Base-by-base conservation (phyloP, 2,113 vertebrate species). In the Colaptes auratus region DNA sequence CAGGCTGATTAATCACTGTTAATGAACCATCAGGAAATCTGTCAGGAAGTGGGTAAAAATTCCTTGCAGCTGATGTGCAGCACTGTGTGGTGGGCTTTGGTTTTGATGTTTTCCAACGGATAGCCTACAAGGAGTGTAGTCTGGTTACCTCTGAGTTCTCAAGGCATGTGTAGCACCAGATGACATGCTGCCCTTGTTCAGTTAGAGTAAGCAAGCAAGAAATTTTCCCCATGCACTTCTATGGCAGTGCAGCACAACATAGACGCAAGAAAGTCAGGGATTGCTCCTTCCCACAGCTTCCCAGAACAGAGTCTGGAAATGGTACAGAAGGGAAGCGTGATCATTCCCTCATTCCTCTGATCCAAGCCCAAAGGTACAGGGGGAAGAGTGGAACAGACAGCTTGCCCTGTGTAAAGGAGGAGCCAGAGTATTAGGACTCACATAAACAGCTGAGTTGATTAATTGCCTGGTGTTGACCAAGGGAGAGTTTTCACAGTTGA, bases 21-120 rank as follows among this genome's bases (percentile, higher is more conserved):
- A 96, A 92, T 97, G 97, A 98, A 42, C 97, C 96, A 98, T 83
- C 92, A 96, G 64, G 92, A 96, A 96, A 96, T 96, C 95, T 95
- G 93, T 96, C 96, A 90, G 95, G 95, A 96, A 97, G 93, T 97
- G 97, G 96, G 97, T 93, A 87, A 46, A 75, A 96, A 97, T 98
- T 98, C 97, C 97, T 97, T 65, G 92, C 16, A 39, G 84, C 81
- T 98, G 97, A 97, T 96, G 94, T 18, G 90, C 96, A 95, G 89
- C 88, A 71, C 36, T 89, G 44, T 12, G 79, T 77, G 79, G 65
- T 94, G 90, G 96, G 88, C 94, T 95, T 94, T 83, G 95, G 80
- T 94, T 96, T 90, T 85, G 76, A 91, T 80, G 93, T 92, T 92
- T 96, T 96, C 85, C 94, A 95, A 95, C 72, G 25, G 58, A 65